Evolutionary conservation across 2,797 vertebrate species (phyloP), one percentile per base, ranked within the genome.

Genomic region (Gymnocypris eckloni): DNA sequence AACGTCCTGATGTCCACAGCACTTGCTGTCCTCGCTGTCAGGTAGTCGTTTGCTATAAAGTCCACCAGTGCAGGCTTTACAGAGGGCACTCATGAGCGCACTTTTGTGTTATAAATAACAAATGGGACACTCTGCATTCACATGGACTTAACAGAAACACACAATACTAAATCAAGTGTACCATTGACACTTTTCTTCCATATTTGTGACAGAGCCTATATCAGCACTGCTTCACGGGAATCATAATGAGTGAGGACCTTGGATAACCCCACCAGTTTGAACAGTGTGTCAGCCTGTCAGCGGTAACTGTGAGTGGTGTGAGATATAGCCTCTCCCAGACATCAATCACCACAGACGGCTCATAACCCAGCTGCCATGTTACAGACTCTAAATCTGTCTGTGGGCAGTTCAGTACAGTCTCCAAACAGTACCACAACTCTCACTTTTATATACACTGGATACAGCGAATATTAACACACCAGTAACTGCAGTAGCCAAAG

Each of bases 261-360:
- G 69, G 61, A 59, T 81, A 66, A 79, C 81, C 81, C 79, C 70
- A 48, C 41, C 75, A 45, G 80, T 56, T 54, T 73, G 70, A 84
- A 85, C 79, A 85, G 79, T 87, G 56, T 72, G 70, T 86, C 83
- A 83, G 76, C 41, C 79, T 67, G 33, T 56, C 41, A 45, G 56
- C 61, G 28, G 92, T 90, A 93, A 91, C 80, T 89, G 89, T 89
- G 89, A 94, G 91, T 87, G 72, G 84, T 81, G 87, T 92, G 93
- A 94, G 91, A 94, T 91, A 92, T 88, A 86, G 86, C 86, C 92
- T 93, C 91, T 93, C 89, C 87, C 89, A 76, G 66, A 89, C 89
- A 93, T 95, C 92, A 88, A 93, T 95, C 95, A 95, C 92, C 91
- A 91, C 83, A 71, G 83, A 82, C 56, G 39, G 77, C 78, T 79